phyloP scores from a whole-genome alignment of 2,888 invertebrate genomes.

The Prostheceraeus crozeri region DNA sequence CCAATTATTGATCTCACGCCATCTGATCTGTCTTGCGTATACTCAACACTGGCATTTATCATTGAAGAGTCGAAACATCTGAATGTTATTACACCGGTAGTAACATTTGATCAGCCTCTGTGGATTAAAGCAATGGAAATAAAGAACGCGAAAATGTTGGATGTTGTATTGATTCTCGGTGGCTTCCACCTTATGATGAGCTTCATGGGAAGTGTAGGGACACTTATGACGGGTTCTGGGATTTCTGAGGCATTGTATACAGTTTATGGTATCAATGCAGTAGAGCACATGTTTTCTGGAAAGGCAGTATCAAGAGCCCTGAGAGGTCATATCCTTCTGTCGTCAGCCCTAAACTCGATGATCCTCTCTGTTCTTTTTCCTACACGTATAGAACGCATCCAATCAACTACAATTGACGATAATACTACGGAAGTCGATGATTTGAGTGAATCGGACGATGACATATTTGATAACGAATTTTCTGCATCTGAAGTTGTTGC shows the following conservation, averaged over 20 bases:
- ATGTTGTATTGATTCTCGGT: constrained; percentile 13
- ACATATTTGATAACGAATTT: no score
- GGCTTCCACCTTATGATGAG: constrained; percentile 15
- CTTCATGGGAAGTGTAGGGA: constrained; percentile 15
- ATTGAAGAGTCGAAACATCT: not conserved
- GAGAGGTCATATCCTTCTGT: constrained; percentile 9
- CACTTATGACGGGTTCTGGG: constrained; percentile 5
- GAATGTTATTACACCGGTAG: not conserved
- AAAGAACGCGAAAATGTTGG: not conserved
- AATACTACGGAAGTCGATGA: no score
- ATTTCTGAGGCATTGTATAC: not conserved
- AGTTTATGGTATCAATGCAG: constrained; percentile 6
- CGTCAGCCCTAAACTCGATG: no score
- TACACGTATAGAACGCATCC: no score
- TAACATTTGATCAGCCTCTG: constrained; percentile 19
- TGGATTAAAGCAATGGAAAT: constrained; percentile 9
- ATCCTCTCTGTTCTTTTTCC: no score
- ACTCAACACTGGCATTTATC: not conserved
- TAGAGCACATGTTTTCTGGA: constrained; percentile 5
- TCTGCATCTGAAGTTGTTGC: no score
- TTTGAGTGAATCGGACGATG: no score
- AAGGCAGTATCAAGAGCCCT: constrained; percentile 5
- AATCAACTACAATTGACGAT: no score
- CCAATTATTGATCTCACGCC: not conserved
- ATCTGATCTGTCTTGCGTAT: not conserved